Percentiles rank a stretch among this genome's conserved stretches.
Evolutionary conservation across 2,113 vertebrate genomes (phyloP).

Genomic region (Emberiza fucata): DNA sequence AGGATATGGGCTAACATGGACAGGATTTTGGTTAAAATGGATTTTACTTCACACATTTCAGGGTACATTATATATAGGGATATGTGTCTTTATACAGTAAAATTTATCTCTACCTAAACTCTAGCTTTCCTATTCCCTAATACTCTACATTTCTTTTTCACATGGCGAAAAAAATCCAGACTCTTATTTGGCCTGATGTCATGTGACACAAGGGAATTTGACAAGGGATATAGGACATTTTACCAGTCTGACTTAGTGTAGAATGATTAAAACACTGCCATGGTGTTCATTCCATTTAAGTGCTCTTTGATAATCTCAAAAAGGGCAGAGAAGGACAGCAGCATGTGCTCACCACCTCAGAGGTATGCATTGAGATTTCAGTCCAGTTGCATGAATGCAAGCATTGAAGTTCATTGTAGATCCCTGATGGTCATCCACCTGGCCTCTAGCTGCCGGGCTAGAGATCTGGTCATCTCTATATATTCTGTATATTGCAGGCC

Average conservation of each 20-base stretch:
- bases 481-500: not conserved
- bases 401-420: not conserved
- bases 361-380: not conserved
- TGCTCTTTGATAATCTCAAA: not conserved
- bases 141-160: not conserved
- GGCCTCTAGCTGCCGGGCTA: not conserved
- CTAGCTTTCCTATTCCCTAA: not conserved
- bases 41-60: constrained; percentile 22
- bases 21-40: not conserved
- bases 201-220: not conserved
- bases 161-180: not conserved
- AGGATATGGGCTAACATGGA: not conserved
- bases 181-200: not conserved
- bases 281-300: not conserved
- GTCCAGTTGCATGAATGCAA: not conserved
- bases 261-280: not conserved
- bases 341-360: not conserved
- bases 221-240: not conserved
- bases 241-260: not conserved
- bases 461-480: not conserved
- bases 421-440: not conserved
- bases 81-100: not conserved
- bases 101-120: not conserved
- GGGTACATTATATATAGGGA: not conserved
- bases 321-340: not conserved